Evolutionary conservation across 2,888 invertebrate species (phyloP), one percentile per base, ranked within the genome.

Genomic region (Orthonychiurus folsomi): DNA sequence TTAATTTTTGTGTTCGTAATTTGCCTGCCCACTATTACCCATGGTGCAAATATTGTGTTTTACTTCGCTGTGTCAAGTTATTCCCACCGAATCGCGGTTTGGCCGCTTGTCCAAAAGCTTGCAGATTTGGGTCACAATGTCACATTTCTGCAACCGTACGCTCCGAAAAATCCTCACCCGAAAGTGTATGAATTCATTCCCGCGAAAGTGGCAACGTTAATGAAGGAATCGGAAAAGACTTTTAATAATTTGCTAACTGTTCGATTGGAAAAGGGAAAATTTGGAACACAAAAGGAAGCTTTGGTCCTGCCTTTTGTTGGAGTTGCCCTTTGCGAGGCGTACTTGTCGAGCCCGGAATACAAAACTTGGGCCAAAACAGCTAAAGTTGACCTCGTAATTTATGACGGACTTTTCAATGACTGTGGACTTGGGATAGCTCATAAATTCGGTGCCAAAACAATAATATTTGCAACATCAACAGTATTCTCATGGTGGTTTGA

Each of bases 41-140:
- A 37, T 37, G 37, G 37, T 9, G 58, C 57, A 18, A 57, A 61
- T 50, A 60, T 64, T 23, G 18, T 64, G 15, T 64, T 64, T 26
- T 64, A 55, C 50, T 64, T 64, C 28, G 55, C 54, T 5, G 56
- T 64, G 26, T 69, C 64, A 28, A 59, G 57, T 15, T 63, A 63
- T 56, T 59, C 60, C 21, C 63, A 63, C 54, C 28, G 63, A 18
- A 63, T 61, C 20, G 37, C 60, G 1, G 63, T 63, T 2, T 63
- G 63, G 63, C 63, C 63, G 1, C 53, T 63, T 2, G 64, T 62
- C 12, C 57, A 60, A 47, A 12, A 28, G 24, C 60, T 71, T 18
- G 61, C 60, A 2, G 67, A 65, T 1, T 48, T 59, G n/a, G 69
- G 69, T 37, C 71, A 71, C 58, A 61, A 68, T 50, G 64, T 71